Evolutionary conservation across 2,888 invertebrate species (phyloP).

Genomic region (Podabrus alpinus): DNA sequence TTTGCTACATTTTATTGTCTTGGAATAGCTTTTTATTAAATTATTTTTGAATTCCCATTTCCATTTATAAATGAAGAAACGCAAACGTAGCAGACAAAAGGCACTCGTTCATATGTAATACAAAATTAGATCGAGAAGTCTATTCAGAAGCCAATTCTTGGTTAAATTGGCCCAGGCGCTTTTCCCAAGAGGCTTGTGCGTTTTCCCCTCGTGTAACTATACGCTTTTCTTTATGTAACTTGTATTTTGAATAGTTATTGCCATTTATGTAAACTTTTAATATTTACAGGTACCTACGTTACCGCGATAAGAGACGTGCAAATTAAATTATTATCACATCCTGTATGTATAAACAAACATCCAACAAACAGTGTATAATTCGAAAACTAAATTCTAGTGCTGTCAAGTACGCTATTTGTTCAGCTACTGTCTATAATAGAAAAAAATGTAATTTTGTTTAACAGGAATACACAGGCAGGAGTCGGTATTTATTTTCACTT

Average conservation of each 20-base stretch:
- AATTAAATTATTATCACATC: constrained; percentile 7
- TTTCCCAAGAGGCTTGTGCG: constrained; percentile 16
- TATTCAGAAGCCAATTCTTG: constrained; percentile 31
- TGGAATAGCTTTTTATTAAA: constrained; percentile 5
- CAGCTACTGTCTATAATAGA: constrained; percentile 23
- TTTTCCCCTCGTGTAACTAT: constrained; percentile 17
- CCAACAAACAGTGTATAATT: neutral
- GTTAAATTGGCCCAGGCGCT: constrained; percentile 29
- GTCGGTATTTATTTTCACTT: constrained; percentile 36
- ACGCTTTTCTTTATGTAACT: constrained; percentile 20
- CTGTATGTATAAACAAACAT: constrained; percentile 23
- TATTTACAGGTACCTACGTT: neutral
- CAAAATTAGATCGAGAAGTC: constrained; percentile 30
- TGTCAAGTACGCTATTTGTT: constrained; percentile 19
- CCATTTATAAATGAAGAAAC: constrained; percentile 20
- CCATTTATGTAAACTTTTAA: constrained; percentile 4
- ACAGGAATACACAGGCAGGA: constrained; percentile 29
- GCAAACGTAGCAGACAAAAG: constrained; percentile 26
- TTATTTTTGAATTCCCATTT: constrained; percentile 18
- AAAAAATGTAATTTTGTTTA: constrained; percentile 23
- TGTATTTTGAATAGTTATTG: constrained; percentile 8
- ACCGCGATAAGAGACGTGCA: neutral
- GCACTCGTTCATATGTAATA: constrained; percentile 27
- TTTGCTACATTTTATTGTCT: neutral
- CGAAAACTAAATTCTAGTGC: constrained; percentile 12